Evolutionary conservation across 1,140 invertebrate genomes (phyloP).

Genomic region (Bombus confusus): DNA sequence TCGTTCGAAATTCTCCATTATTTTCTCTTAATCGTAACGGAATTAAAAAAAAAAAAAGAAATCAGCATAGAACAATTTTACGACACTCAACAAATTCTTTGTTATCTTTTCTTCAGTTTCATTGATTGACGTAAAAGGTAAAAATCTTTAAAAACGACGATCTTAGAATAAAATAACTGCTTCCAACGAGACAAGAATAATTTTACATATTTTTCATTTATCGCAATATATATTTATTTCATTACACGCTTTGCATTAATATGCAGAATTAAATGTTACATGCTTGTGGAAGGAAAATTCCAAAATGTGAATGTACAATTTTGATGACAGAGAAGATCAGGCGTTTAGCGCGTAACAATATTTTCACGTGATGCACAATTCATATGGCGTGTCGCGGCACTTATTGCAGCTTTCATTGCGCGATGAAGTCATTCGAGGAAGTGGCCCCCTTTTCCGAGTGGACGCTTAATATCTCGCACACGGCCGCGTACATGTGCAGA

Average conservation of each 20-base stretch:
- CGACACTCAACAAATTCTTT: no score
- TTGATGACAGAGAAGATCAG: background rate
- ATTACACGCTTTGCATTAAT: background rate
- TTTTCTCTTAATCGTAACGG: no score
- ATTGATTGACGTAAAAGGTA: background rate
- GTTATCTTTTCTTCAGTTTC: background rate
- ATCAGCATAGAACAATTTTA: no score
- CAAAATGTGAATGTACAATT: background rate
- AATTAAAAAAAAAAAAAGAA: no score
- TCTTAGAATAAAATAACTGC: background rate
- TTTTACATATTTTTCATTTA: background rate
- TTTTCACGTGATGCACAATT: slow-evolving; percentile 6
- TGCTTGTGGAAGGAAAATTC: background rate
- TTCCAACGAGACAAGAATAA: background rate
- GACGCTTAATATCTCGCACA: slow-evolving; percentile 5
- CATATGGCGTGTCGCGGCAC: background rate
- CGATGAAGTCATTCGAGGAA: slow-evolving; percentile 27
- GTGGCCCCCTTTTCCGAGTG: slow-evolving; percentile 9
- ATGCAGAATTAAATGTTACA: background rate
- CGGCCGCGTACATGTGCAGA: slow-evolving; percentile 3
- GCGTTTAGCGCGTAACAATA: background rate
- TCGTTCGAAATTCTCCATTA: no score
- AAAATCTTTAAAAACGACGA: background rate
- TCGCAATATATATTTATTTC: background rate
- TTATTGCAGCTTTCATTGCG: background rate